phyloP scores from a whole-genome alignment of 2,797 vertebrate species.

The Austrolebias charrua region DNA sequence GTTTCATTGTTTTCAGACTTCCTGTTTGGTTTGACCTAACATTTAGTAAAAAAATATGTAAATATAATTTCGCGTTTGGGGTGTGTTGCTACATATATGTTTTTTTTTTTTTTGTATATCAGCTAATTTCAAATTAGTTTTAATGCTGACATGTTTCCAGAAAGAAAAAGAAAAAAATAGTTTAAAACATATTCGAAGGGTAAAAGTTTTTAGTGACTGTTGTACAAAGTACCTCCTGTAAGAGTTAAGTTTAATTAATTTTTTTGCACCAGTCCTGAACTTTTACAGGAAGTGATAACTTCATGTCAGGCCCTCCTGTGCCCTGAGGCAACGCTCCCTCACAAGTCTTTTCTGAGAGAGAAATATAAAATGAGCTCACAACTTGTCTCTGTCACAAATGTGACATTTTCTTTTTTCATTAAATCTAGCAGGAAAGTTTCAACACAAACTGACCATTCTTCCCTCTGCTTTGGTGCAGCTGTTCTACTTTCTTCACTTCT shows the following conservation, averaged over 20 bases:
- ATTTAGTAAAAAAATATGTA: too few relatives aligned
- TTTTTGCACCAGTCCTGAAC: slow-evolving; percentile 30
- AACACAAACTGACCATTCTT: background rate
- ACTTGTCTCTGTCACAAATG: slow-evolving; percentile 22
- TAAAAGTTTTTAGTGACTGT: slow-evolving; percentile 9
- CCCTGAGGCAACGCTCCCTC: slow-evolving; percentile 27
- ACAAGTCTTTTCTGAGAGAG: slow-evolving; percentile 28
- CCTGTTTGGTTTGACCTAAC: too few relatives aligned
- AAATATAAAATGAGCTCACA: slow-evolving; percentile 28
- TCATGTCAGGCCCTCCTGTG: slow-evolving; percentile 24
- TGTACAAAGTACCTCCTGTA: background rate
- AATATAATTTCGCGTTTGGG: too few relatives aligned
- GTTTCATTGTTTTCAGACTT: too few relatives aligned
- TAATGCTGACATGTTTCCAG: background rate
- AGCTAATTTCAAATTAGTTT: background rate
- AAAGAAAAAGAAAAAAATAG: too few relatives aligned
- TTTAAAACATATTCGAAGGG: background rate
- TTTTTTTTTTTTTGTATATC: background rate
- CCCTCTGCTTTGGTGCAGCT: background rate
- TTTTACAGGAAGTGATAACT: slow-evolving; percentile 26
- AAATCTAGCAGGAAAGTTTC: slow-evolving; percentile 23
- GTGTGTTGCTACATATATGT: too few relatives aligned
- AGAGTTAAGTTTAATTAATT: slow-evolving; percentile 22
- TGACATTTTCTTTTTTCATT: slow-evolving; percentile 13
- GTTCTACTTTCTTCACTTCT: slow-evolving; percentile 14